Evolutionary conservation across 2,797 vertebrate genomes (phyloP).

Genomic region (Hipposideros larvatus): DNA sequence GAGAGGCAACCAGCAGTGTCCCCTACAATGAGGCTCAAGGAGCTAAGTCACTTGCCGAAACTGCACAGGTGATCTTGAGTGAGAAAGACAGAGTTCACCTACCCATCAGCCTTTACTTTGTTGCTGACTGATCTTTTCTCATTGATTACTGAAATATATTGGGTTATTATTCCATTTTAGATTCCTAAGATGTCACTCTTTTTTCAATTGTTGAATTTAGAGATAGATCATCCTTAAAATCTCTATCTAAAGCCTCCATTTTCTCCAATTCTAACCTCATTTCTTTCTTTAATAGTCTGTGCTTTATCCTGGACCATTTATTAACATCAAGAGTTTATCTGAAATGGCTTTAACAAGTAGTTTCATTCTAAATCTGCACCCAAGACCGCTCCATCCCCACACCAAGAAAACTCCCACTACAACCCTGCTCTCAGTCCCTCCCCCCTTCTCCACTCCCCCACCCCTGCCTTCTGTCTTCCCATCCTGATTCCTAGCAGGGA

Average conservation of each 20-base stretch:
- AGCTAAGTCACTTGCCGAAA: not conserved
- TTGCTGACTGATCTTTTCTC: not conserved
- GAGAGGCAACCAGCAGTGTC: not conserved
- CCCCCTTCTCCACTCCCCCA: accelerated
- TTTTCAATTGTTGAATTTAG: slow-evolving; percentile 22
- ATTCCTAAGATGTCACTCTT: not conserved
- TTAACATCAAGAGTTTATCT: slow-evolving; percentile 22
- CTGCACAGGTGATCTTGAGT: not conserved
- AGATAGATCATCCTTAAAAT: slow-evolving; percentile 24
- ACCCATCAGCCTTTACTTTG: not conserved
- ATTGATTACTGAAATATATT: not conserved
- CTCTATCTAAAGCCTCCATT: not conserved
- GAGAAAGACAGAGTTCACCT: not conserved
- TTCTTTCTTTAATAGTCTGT: not conserved
- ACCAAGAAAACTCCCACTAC: not conserved
- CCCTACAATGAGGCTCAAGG: not conserved
- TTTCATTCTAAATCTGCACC: not conserved
- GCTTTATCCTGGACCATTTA: slow-evolving; percentile 3
- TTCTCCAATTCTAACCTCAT: slow-evolving; percentile 20
- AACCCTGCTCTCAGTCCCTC: too few relatives aligned
- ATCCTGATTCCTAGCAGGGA: not conserved
- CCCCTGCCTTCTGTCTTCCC: not conserved
- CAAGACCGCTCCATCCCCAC: not conserved
- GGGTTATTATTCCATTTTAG: not conserved
- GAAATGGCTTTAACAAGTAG: not conserved